Evolutionary conservation across 2,113 vertebrate genomes (phyloP), one percentile per base, ranked within the genome.

Genomic region (Mola mola): DNA sequence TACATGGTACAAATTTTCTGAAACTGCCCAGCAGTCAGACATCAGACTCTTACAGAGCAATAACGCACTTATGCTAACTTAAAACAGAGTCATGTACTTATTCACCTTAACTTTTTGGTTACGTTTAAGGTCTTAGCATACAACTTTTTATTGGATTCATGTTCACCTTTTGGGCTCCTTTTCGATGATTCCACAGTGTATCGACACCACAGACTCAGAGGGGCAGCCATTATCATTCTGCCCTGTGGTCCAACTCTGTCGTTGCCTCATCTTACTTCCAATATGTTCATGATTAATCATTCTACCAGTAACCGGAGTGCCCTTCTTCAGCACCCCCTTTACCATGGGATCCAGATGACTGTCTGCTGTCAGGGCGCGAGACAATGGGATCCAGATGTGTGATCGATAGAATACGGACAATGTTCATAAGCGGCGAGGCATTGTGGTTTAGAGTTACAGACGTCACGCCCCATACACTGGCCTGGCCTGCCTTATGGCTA

Each of bases 301-400:
- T 66, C 66, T 80, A 81, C 83, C 83, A 65, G 88, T 88, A 87
- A 90, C 84, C 66, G 51, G 79, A 85, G 70, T 86, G 81, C 86
- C 86, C 79, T 66, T 67, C 52, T 79, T 72, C 73, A 65, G 59
- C 65, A 59, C 56, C 8, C 75, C 50, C 25, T 72, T 58, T 57
- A 85, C 84, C 83, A 80, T 64, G 72, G 62, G 78, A 75, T 84
- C 84, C 87, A 85, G 85, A 90, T 87, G 87, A 87, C 72, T 86
- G 79, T 87, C 78, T 87, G 85, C 78, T 81, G 86, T 85, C 22
- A 42, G 76, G 85, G 85, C 83, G 79, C 26, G 49, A 84, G 65
- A 85, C 87, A 85, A 90, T 88, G 44, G 66, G 81, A 89, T 89
- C 85, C 88, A 90, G 88, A 90, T 90, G 88, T 60, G 24, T 87